Evolutionary conservation across 2,113 vertebrate species (phyloP).

Genomic region (Mustela nigripes): DNA sequence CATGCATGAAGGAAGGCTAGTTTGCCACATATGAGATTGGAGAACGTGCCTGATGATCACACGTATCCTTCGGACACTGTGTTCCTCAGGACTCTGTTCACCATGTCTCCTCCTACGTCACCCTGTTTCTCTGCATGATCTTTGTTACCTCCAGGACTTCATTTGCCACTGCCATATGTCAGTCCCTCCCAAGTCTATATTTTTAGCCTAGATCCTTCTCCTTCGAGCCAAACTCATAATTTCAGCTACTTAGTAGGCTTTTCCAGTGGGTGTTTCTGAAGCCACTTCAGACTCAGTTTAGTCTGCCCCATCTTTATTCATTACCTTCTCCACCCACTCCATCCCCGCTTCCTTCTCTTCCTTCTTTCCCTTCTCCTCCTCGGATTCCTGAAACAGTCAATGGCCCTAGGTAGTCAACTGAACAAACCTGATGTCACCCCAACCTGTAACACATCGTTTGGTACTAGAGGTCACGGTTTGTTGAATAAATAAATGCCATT

Average conservation of each 20-base stretch:
- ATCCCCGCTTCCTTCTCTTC: background rate
- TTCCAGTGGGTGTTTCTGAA: conserved; percentile 4
- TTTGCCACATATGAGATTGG: conserved; percentile 23
- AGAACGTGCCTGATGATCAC: background rate
- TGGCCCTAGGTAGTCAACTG: background rate
- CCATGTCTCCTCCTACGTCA: background rate
- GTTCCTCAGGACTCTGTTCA: background rate
- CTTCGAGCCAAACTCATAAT: background rate
- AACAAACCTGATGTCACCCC: background rate
- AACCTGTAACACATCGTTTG: background rate
- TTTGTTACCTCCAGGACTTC: background rate
- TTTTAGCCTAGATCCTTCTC: conserved; percentile 31
- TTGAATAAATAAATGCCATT: conserved; percentile 23
- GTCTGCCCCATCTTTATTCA: conserved; percentile 25
- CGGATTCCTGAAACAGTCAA: background rate
- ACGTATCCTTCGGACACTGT: background rate
- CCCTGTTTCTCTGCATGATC: background rate
- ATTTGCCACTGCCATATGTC: background rate
- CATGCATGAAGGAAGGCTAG: background rate
- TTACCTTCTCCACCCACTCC: background rate
- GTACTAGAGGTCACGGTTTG: background rate
- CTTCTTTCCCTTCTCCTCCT: background rate
- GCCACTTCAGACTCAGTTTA: background rate
- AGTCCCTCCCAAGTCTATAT: background rate
- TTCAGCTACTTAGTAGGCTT: background rate